A percentile compares a stretch with the other conserved stretches of the same genome.
These are phyloP conservation scores for Prionace glauca DNA, from an alignment of 2,797 vertebrate genomes.

Conservation along the genomic window DNA sequence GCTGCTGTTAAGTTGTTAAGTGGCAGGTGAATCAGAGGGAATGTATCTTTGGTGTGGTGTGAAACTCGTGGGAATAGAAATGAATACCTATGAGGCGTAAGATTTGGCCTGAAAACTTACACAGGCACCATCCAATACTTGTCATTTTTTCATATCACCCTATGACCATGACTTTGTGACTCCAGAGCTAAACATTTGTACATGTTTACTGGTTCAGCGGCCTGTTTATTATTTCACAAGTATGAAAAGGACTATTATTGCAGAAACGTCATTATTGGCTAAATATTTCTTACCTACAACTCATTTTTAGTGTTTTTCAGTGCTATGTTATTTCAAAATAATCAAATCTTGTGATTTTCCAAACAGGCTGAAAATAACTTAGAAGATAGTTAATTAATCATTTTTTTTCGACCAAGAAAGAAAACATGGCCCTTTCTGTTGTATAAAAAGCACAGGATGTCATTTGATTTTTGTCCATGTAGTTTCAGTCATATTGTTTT, in stretches of 20 bases:
- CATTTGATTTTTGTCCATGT: background rate
- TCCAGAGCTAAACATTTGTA: background rate
- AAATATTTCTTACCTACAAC: background rate
- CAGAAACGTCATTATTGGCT: no score
- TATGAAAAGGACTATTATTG: background rate
- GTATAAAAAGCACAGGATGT: background rate
- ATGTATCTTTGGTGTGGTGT: no score
- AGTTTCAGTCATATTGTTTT: conserved; percentile 14
- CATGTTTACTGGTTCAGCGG: background rate
- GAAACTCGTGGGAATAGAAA: no score
- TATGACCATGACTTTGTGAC: no score
- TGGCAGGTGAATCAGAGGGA: no score
- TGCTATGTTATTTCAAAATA: background rate
- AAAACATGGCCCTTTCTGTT: background rate
- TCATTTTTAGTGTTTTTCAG: background rate
- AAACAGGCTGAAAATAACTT: background rate
- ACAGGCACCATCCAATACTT: no score
- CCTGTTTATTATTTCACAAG: background rate
- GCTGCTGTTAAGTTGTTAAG: no score
- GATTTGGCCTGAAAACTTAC: no score
- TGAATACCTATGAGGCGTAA: no score
- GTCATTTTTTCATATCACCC: no score
- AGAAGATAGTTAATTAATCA: background rate
- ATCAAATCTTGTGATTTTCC: background rate
- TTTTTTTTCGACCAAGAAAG: background rate